Conservation (phyloP, 2,888 invertebrate genomes). For the Mimachlamys varia region DNA sequence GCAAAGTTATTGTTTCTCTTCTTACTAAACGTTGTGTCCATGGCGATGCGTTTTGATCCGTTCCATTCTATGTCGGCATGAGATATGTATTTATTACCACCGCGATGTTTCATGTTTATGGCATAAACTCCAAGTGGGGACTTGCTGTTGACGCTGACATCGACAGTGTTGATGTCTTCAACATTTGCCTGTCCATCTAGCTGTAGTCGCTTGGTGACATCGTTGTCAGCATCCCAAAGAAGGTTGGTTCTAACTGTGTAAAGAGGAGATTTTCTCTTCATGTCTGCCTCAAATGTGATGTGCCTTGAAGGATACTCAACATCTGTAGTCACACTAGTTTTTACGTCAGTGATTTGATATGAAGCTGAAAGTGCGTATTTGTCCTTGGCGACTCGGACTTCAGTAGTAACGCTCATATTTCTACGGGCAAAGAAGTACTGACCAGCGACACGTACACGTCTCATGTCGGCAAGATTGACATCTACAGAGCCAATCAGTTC, state of each 20-base stretch:
- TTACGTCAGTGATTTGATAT: constrained; percentile 52
- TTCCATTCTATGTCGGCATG: constrained; percentile 61
- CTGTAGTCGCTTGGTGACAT: constrained; percentile 55
- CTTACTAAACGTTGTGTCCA: too few relatives aligned
- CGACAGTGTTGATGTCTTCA: constrained; percentile 52
- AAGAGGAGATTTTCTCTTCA: constrained; percentile 50
- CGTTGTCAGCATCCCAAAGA: constrained; percentile 69
- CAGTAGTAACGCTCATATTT: constrained; percentile 55
- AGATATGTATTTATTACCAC: constrained; percentile 55
- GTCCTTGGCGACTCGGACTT: constrained; percentile 53
- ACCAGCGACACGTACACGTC: constrained; percentile 58
- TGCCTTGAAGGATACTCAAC: constrained; percentile 59
- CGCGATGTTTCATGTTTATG: constrained; percentile 58
- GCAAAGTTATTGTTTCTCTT: constrained; percentile 49
- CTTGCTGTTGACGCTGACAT: constrained; percentile 54
- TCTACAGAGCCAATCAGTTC: constrained; percentile 60
- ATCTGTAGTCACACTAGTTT: constrained; percentile 56
- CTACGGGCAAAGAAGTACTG: constrained; percentile 56
- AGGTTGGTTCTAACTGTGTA: constrained; percentile 58
- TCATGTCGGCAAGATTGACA: constrained; percentile 55
- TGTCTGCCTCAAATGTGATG: constrained; percentile 60
- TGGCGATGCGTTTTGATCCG: constrained; percentile 51
- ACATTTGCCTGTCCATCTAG: constrained; percentile 55
- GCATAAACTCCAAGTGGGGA: constrained; percentile 56
- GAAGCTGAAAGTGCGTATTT: constrained; percentile 55